Conservation (phyloP, 1,140 invertebrate species). For the Himalopsyche phryganea region DNA sequence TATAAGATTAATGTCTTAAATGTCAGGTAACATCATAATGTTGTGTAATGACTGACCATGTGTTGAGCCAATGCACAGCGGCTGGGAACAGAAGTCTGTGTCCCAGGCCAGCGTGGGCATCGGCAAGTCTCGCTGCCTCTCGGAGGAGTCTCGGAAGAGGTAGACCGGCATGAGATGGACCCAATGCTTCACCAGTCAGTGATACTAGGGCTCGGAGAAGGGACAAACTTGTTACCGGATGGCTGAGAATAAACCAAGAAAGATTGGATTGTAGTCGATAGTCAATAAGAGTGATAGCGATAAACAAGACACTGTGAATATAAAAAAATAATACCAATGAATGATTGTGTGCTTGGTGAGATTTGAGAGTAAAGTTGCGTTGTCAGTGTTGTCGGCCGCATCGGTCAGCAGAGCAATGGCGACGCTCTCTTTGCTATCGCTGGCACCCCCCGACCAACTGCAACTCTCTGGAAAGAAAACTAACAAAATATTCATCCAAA, state of each 20-base stretch:
- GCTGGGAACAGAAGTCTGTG: conserved; percentile 78
- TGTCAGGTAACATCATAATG: no score
- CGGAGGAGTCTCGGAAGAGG: conserved; percentile 81
- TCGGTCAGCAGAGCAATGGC: conserved; percentile 38
- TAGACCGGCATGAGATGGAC: conserved; percentile 61
- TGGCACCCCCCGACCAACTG: conserved; percentile 48
- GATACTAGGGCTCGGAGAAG: conserved; percentile 75
- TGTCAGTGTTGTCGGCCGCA: conserved; percentile 38
- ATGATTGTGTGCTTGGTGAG: conserved; percentile 46
- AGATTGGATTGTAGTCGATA: no score
- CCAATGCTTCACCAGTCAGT: conserved; percentile 67
- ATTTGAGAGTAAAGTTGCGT: conserved; percentile 41
- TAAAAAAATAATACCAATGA: no score
- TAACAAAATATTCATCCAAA: neutral
- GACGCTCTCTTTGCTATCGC: conserved; percentile 39
- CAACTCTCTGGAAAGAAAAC: conserved; percentile 37
- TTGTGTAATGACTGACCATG: conserved; percentile 61
- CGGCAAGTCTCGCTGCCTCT: conserved; percentile 79
- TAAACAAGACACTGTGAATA: no score
- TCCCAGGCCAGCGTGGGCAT: conserved; percentile 71
- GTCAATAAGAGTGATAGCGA: no score
- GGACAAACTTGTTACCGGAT: conserved; percentile 66
- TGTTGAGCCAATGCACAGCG: conserved; percentile 73
- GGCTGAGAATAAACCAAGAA: conserved; percentile 38
- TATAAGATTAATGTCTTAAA: no score